Percentiles rank a stretch among this genome's conserved stretches.
These are phyloP conservation scores for Brienomyrus brachyistius DNA, from an alignment of 2,113 vertebrate species.

Conservation along the genomic window DNA sequence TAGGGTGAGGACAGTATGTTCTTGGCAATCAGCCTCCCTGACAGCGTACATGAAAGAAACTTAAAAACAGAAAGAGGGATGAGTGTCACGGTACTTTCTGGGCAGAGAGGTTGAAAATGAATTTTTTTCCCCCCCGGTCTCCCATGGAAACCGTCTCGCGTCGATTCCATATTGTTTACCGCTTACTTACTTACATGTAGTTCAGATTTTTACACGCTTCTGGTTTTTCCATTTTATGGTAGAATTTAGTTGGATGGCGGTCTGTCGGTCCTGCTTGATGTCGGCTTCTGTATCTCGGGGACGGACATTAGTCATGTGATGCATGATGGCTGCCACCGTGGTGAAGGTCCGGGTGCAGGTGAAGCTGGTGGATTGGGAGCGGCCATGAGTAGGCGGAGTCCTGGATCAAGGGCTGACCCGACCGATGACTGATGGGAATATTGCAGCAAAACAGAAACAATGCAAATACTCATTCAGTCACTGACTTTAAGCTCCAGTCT, in stretches of 20 bases:
- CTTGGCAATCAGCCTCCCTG: constrained; percentile 14
- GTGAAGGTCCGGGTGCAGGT: neutral
- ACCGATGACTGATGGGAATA: neutral
- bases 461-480: neutral
- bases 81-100: neutral
- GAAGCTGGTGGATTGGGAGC: neutral
- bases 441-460: neutral
- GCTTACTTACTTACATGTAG: neutral
- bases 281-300: neutral
- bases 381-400: neutral
- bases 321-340: neutral
- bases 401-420: neutral
- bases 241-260: neutral
- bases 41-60: constrained; percentile 17
- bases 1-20: constrained; percentile 1
- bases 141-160: neutral
- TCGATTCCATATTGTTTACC: neutral
- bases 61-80: constrained; percentile 27
- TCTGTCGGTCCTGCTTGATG: neutral
- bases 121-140: neutral
- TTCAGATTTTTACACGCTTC: neutral
- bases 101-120: neutral
- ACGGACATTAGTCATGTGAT: neutral
- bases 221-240: neutral
- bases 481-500: neutral